Evolutionary conservation across 1,140 invertebrate genomes (phyloP).

Genomic region (Plutomurus gul): DNA sequence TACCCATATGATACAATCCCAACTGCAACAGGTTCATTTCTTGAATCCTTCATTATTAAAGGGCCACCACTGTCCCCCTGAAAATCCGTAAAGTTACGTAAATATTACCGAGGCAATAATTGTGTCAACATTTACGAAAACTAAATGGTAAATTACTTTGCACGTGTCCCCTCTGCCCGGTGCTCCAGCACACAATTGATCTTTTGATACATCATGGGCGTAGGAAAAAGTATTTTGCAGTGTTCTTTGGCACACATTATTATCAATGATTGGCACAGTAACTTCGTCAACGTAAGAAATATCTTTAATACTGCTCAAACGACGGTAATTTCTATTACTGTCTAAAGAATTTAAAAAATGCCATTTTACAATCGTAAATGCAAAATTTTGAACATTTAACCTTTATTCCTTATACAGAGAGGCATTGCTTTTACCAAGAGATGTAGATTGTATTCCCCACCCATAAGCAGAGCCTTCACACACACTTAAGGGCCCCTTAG

Average conservation of each 20-base stretch:
- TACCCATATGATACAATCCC: neutral
- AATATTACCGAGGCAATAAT: neutral
- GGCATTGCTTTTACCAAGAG: neutral
- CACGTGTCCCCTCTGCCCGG: neutral
- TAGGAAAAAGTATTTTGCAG: neutral
- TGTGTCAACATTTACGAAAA: neutral
- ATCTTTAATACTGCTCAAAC: neutral
- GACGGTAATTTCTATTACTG: neutral
- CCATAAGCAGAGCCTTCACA: neutral
- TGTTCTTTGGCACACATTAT: neutral
- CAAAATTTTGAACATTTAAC: too few relatives aligned
- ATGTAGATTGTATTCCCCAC: neutral
- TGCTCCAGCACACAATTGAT: constrained; percentile 5
- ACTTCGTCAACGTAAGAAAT: neutral
- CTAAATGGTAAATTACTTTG: neutral
- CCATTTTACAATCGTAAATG: too few relatives aligned
- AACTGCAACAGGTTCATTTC: neutral
- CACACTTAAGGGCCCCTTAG: neutral
- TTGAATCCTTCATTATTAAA: neutral
- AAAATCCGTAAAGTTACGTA: neutral
- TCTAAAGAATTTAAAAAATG: too few relatives aligned
- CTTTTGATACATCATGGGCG: neutral
- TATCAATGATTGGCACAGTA: neutral
- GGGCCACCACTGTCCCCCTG: neutral
- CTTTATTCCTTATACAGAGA: too few relatives aligned